These are phyloP conservation scores for Beaufortia kweichowensis DNA, from an alignment of 2,113 vertebrate species.

Conservation along the genomic window DNA sequence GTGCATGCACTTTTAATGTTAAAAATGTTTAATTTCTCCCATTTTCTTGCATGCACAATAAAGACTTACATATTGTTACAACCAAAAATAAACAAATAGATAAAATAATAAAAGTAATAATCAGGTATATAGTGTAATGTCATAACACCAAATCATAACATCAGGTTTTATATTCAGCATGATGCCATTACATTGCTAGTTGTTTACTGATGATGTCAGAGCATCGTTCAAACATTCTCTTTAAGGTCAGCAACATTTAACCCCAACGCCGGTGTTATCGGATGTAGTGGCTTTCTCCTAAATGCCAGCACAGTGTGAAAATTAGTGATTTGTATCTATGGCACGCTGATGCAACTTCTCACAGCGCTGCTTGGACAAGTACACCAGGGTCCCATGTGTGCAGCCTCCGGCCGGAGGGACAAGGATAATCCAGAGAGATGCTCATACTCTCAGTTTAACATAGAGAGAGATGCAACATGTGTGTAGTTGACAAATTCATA, in stretches of 20 bases:
- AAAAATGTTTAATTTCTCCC: background rate
- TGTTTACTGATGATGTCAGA: background rate
- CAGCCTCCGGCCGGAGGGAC: constrained; percentile 3
- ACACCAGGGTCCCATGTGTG: constrained; percentile 37
- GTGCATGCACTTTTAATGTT: background rate
- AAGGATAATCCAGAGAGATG: background rate
- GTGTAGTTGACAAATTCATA: constrained; percentile 19
- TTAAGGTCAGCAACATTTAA: constrained; percentile 5
- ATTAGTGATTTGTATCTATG: constrained; percentile 47
- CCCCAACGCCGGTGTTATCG: background rate
- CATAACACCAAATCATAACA: background rate
- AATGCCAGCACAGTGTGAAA: constrained; percentile 31
- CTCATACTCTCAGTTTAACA: background rate
- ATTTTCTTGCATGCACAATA: background rate
- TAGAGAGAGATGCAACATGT: background rate
- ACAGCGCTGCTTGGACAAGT: constrained; percentile 38
- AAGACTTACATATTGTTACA: no score
- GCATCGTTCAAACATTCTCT: no score
- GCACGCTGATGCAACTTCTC: constrained; percentile 44
- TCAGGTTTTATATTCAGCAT: background rate
- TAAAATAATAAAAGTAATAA: background rate
- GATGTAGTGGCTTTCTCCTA: constrained; percentile 27
- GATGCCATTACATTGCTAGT: background rate
- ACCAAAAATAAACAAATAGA: background rate
- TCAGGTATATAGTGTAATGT: background rate